Conservation (phyloP, 23 tunicate genomes). For the Diplosoma virens region DNA sequence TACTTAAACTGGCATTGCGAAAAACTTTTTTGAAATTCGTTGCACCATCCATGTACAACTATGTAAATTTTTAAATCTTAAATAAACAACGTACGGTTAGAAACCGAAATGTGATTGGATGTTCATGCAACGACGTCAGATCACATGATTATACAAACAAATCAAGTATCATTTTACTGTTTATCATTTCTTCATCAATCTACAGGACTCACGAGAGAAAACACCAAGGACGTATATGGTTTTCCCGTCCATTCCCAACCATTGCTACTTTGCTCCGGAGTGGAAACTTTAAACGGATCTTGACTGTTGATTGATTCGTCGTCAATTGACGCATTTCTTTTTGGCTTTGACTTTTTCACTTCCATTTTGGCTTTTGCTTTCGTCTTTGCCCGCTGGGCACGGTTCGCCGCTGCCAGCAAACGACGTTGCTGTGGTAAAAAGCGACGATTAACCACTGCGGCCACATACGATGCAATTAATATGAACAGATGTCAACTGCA, state of each 20-base stretch:
- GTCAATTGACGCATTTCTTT: background rate
- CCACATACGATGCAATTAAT: too few species aligned
- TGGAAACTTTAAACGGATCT: background rate
- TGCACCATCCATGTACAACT: too few species aligned
- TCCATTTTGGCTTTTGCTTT: slow-evolving; percentile 15
- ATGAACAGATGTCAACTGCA: too few species aligned
- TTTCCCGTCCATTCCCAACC: slow-evolving; percentile 84
- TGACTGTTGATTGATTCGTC: slow-evolving; percentile 1
- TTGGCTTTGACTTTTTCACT: background rate
- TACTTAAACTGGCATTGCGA: too few species aligned
- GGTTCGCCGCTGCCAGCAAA: slow-evolving; percentile 25
- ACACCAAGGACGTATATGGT: slow-evolving; percentile 62
- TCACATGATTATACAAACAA: too few species aligned
- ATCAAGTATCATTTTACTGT: too few species aligned
- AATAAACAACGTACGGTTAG: too few species aligned
- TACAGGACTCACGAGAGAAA: slow-evolving; percentile 58
- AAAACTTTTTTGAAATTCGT: too few species aligned
- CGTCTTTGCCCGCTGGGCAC: background rate
- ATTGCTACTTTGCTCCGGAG: slow-evolving; percentile 28
- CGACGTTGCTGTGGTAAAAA: slow-evolving; percentile 45
- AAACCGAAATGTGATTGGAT: too few species aligned
- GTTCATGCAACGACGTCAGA: too few species aligned
- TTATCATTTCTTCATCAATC: background rate
- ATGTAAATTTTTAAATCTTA: too few species aligned
- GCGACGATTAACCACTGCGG: too few species aligned